Evolutionary conservation across 2,888 invertebrate species (phyloP).

Genomic region (Ophion ventricosus): DNA sequence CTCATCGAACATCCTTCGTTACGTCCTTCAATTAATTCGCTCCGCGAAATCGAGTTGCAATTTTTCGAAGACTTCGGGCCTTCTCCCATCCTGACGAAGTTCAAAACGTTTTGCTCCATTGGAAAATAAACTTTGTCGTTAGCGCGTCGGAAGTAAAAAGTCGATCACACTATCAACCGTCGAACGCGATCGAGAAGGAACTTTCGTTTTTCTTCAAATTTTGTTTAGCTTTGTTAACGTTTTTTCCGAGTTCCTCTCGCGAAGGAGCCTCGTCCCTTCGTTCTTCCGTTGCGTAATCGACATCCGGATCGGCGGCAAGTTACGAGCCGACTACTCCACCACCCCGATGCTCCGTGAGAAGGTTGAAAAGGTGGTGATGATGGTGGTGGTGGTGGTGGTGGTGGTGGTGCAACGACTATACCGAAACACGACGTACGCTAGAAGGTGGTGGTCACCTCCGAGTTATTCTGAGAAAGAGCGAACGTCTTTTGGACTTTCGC

Average conservation of each 20-base stretch:
- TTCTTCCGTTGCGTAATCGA: slow-evolving; percentile 67
- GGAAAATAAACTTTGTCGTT: background rate
- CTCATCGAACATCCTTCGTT: too few relatives aligned
- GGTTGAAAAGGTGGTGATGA: slow-evolving; percentile 46
- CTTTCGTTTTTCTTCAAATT: too few relatives aligned
- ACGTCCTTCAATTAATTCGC: too few relatives aligned
- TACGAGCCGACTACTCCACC: slow-evolving; percentile 77
- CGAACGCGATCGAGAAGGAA: too few relatives aligned
- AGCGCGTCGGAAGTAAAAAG: background rate
- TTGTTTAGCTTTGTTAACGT: slow-evolving; percentile 4
- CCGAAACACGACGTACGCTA: slow-evolving; percentile 61
- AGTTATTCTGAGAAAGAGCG: slow-evolving; percentile 81
- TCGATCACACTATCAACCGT: background rate
- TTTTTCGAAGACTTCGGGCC: too few relatives aligned
- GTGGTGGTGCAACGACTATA: slow-evolving; percentile 59
- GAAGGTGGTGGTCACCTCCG: slow-evolving; percentile 80
- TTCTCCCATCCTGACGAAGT: too few relatives aligned
- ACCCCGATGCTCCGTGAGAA: slow-evolving; percentile 69
- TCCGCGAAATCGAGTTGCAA: too few relatives aligned
- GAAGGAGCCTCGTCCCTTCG: slow-evolving; percentile 38
- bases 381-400: slow-evolving; percentile 63
- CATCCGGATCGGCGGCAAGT: slow-evolving; percentile 78
- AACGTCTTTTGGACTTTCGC: slow-evolving; percentile 73
- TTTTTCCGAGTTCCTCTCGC: background rate
- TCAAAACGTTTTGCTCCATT: background rate